phyloP scores from a whole-genome alignment of 1,140 invertebrate genomes.

The Drosophila carrolli region DNA sequence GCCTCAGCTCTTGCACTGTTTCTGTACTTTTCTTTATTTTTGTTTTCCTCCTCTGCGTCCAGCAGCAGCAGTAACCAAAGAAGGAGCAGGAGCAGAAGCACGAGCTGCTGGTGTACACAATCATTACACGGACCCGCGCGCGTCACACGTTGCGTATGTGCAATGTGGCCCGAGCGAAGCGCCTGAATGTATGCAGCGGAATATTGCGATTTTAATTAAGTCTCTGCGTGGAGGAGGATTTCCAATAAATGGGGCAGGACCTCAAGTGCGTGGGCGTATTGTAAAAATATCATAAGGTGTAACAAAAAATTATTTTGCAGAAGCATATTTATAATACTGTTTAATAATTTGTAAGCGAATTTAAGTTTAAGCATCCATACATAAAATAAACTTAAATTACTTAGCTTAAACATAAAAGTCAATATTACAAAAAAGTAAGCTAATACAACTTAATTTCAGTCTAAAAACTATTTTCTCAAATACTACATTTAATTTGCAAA shows the following conservation, averaged over 20 bases:
- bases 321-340: not conserved
- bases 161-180: constrained; percentile 45
- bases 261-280: constrained; percentile 23
- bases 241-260: constrained; percentile 71
- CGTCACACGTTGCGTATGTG: constrained; percentile 54
- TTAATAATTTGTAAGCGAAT: no score
- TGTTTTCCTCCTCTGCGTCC: constrained; percentile 15
- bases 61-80: constrained; percentile 31
- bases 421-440: no score
- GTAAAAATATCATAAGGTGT: constrained; percentile 6
- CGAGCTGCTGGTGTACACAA: constrained; percentile 55
- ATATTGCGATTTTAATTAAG: constrained; percentile 71
- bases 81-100: constrained; percentile 7
- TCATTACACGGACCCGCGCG: constrained; percentile 49
- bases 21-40: constrained; percentile 33
- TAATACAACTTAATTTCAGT: no score
- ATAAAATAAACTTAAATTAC: no score
- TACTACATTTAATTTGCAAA: no score
- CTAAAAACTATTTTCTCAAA: no score
- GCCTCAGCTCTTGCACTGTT: constrained; percentile 46
- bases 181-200: constrained; percentile 64
- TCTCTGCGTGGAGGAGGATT: constrained; percentile 41
- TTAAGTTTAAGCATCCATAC: no score
- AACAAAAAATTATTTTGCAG: not conserved
- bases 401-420: no score